A percentile compares a stretch with the other conserved stretches of the same genome.
phyloP scores from a whole-genome alignment of 1,140 invertebrate species.

The Doryteuthis pealeii region DNA sequence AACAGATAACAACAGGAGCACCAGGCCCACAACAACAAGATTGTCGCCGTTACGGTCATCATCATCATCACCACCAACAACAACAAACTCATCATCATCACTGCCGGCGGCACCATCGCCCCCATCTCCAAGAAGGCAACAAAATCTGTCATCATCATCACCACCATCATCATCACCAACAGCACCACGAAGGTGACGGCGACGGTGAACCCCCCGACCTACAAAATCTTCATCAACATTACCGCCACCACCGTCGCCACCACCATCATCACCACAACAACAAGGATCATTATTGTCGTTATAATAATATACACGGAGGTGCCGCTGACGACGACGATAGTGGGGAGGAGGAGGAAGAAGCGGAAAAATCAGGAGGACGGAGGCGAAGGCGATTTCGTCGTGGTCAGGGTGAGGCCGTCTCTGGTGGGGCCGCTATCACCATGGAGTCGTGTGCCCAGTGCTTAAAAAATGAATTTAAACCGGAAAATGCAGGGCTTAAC shows the following conservation, averaged over 20 bases:
- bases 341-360: background rate
- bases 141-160: background rate
- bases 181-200: background rate
- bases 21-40: background rate
- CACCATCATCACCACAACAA: background rate
- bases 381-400: background rate
- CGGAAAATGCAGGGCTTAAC: constrained; percentile 19
- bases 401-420: background rate
- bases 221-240: background rate
- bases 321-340: background rate
- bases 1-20: no score
- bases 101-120: background rate
- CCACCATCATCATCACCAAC: background rate
- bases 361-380: background rate
- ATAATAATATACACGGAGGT: background rate
- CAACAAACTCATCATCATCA: background rate
- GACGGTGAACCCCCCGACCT: background rate
- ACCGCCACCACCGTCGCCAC: background rate
- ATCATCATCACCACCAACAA: background rate
- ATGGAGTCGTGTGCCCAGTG: constrained; percentile 20
- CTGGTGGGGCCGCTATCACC: background rate
- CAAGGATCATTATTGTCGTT: background rate
- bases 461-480: constrained; percentile 15
- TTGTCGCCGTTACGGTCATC: background rate
- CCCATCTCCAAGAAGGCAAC: background rate